Base-by-base conservation (phyloP, 2,113 vertebrate species). In the pig (Sus scrofa) region DNA sequence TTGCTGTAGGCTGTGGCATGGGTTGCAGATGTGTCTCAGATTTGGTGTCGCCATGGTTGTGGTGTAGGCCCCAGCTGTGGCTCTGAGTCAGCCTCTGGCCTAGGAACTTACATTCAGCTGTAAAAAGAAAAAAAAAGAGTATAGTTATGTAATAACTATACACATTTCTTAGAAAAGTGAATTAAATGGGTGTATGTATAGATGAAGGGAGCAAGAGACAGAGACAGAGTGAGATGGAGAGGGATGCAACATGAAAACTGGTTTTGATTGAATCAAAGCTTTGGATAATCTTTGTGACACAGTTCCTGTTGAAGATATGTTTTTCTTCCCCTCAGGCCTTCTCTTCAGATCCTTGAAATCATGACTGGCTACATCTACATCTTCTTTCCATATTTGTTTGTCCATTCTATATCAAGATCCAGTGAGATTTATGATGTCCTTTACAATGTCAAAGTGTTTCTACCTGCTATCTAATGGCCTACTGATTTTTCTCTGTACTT, bases 401-500 rank as follows among this genome's bases (percentile, higher is more conserved):
- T 34, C 16, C 15, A 52, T 74, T 60, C 11, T 56, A 15, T 34
- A 44, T 65, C 39, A 56, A 30, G 7, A 60, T 79, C 78, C 44
- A 77, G 0, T 39, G 60, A 89, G 11, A 52, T 63, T 75, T 89
- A 71, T 60, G 13, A 30, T 84, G 24, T 10, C 14, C 44, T 96
- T 70, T 73, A 63, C 26, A 67, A 73, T 52, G 63, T 92, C 84
- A 94, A 54, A 86, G 50, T 56, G 2, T 67, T 96, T 95, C 83
- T 94, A 39, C 44, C 7, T 73, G 79, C 34, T 78, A 68, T 11
- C 20, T 81, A 75, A 86, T 85, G 86, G 39, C 32, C 16, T 73
- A 44, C 58, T 60, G 68, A 65, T 70, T 92, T 96, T 93, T 91
- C 58, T 84, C 44, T 70, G 4, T 39, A 18, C 52, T 39, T 9